These are phyloP conservation scores for Meloidogyne exigua DNA, from an alignment of 1,140 invertebrate species.

Conservation along the genomic window DNA sequence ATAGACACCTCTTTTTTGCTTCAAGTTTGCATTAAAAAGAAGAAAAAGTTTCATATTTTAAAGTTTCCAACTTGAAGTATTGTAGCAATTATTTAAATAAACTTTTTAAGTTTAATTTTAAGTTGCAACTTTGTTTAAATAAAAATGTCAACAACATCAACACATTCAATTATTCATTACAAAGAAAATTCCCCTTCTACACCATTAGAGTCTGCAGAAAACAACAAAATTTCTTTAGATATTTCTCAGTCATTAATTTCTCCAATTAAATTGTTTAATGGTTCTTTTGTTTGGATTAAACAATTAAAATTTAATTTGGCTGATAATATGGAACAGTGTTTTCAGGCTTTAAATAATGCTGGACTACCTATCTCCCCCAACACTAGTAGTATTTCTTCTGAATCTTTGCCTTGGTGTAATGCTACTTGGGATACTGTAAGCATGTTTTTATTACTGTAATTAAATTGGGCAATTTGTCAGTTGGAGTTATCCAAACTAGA, in stretches of 20 bases:
- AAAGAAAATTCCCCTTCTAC: neutral
- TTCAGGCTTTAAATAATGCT: conserved; percentile 24
- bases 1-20: no score
- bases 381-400: conserved; percentile 11
- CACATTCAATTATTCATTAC: neutral
- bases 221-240: neutral
- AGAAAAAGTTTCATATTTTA: no score
- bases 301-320: conserved; percentile 47
- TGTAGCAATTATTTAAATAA: no score
- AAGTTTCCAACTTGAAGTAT: no score
- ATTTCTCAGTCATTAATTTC: neutral
- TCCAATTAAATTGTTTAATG: conserved; percentile 12
- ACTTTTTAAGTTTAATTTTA: no score
- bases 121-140: no score
- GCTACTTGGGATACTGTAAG: conserved; percentile 71
- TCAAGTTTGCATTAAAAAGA: no score
- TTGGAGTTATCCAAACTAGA: no score
- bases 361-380: conserved; percentile 13
- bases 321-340: conserved; percentile 47
- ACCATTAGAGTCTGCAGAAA: neutral
- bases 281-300: conserved; percentile 35
- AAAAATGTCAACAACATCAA: no score
- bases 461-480: neutral
- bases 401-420: conserved; percentile 67
- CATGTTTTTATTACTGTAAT: neutral